Evolutionary conservation across 2,888 invertebrate genomes (phyloP).

Genomic region (Ametastegia equiseti): DNA sequence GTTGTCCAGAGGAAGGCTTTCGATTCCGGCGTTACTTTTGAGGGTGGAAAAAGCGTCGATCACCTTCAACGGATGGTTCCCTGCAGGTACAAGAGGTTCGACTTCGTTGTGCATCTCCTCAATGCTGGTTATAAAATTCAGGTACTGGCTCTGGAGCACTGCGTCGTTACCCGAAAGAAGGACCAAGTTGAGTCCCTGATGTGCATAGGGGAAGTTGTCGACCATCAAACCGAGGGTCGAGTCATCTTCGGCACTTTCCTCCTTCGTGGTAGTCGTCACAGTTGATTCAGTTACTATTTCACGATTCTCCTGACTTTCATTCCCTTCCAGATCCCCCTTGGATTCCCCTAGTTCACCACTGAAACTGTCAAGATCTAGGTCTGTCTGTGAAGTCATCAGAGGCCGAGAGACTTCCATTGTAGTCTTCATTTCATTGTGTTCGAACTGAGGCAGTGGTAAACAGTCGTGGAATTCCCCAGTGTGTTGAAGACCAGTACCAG

Average conservation of each 20-base stretch:
- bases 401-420: too few relatives aligned
- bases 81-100: background rate
- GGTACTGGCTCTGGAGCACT: slow-evolving; percentile 60
- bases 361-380: background rate
- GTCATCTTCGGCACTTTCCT: background rate
- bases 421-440: slow-evolving; percentile 19
- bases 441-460: slow-evolving; percentile 66
- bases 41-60: background rate
- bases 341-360: background rate
- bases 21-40: slow-evolving; percentile 15
- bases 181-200: slow-evolving; percentile 58
- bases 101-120: slow-evolving; percentile 58
- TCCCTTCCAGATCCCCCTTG: background rate
- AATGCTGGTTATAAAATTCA: slow-evolving; percentile 69
- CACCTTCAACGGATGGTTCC: background rate
- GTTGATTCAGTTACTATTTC: background rate
- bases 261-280: background rate
- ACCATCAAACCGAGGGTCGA: slow-evolving; percentile 28
- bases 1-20: slow-evolving; percentile 40
- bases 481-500: slow-evolving; percentile 63
- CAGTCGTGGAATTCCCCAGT: slow-evolving; percentile 75
- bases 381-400: background rate
- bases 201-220: slow-evolving; percentile 50
- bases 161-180: slow-evolving; percentile 58
- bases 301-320: background rate